phyloP scores from a whole-genome alignment of 2,797 vertebrate genomes.

The Pseudocheirus occidentalis region DNA sequence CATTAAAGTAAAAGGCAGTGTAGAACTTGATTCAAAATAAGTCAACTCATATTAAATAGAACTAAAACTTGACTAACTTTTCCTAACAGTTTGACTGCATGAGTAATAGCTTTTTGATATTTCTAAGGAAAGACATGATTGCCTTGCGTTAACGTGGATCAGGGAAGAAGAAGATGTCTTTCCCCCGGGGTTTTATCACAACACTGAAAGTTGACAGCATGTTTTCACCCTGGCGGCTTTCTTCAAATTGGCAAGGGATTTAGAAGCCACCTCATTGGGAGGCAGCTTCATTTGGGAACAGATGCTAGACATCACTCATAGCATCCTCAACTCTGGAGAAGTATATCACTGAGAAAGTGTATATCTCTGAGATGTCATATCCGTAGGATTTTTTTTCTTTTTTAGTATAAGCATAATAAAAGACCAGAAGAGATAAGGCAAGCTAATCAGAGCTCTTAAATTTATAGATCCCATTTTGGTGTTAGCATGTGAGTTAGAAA shows the following conservation, averaged over 20 bases:
- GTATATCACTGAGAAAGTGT: neutral
- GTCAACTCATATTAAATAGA: neutral
- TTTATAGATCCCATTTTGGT: neutral
- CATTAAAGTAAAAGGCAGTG: neutral
- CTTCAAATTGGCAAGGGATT: neutral
- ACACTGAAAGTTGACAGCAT: neutral
- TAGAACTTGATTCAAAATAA: neutral
- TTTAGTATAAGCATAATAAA: neutral
- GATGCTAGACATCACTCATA: neutral
- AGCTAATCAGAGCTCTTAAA: constrained; percentile 2
- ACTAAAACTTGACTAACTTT: neutral
- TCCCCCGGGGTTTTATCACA: neutral
- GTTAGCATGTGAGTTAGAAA: neutral
- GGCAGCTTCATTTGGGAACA: neutral
- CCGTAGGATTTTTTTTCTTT: neutral
- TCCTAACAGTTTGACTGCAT: constrained; percentile 2
- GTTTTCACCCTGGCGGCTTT: neutral
- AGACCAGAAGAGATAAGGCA: constrained; percentile 11
- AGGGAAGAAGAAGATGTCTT: neutral
- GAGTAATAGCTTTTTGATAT: neutral
- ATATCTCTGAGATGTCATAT: neutral
- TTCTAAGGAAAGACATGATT: neutral
- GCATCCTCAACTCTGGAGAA: neutral
- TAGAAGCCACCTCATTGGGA: neutral
- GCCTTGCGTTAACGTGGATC: neutral